phyloP scores from a whole-genome alignment of 1,140 invertebrate genomes.

The Dendrolimus kikuchii region DNA sequence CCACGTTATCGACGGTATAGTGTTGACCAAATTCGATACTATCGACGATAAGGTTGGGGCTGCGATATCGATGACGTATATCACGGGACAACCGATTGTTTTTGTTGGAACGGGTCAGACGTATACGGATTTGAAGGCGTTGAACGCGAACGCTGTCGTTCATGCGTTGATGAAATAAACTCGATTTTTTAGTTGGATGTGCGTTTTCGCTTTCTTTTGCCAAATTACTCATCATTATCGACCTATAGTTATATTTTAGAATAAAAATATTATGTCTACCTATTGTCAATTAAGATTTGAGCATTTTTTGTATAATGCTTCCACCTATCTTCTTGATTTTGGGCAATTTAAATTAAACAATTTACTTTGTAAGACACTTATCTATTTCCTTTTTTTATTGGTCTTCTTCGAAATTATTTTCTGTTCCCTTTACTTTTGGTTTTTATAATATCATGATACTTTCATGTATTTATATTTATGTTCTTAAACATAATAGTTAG shows the following conservation, averaged over 20 bases:
- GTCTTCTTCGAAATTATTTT: too few species aligned
- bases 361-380: too few species aligned
- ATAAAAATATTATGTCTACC: too few species aligned
- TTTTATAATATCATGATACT: too few species aligned
- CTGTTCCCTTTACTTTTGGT: too few species aligned
- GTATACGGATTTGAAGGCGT: slow-evolving; percentile 96
- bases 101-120: slow-evolving; percentile 99
- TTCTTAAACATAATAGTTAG: too few species aligned
- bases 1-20: slow-evolving; percentile 97
- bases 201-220: neutral
- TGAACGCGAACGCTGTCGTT: slow-evolving; percentile 98
- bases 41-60: slow-evolving; percentile 99
- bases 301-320: too few species aligned
- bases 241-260: neutral
- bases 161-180: slow-evolving; percentile 94
- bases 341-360: too few species aligned
- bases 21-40: slow-evolving; percentile 98
- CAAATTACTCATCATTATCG: slow-evolving; percentile 3
- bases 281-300: too few species aligned
- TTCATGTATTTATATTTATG: too few species aligned
- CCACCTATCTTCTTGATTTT: too few species aligned
- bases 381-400: too few species aligned
- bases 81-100: slow-evolving; percentile 99
- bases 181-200: slow-evolving; percentile 5
- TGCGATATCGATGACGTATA: slow-evolving; percentile 99